Base-by-base conservation (phyloP, 35 echinoderm and acorn worm genomes). In the Apostichopus parvimensis region DNA sequence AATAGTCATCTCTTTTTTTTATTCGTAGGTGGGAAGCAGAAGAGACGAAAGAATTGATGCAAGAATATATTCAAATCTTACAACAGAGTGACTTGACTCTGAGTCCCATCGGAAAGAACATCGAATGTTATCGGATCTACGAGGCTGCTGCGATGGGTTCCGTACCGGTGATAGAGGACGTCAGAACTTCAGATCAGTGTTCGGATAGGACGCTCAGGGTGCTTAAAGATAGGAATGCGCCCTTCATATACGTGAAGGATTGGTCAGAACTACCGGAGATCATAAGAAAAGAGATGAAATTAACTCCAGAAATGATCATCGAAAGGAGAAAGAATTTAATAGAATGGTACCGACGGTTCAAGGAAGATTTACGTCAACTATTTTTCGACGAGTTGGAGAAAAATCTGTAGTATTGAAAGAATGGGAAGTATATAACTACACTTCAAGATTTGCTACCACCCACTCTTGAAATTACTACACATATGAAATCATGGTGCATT, bases 81-180 rank as follows among this genome's bases (percentile, higher is more conserved):
- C 68, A 93, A 20, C 91, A 96, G 86, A 99, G 97, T 93, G 97
- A 99, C 81, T 82, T 99, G 52, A 99, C 97, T 28, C 85, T 99
- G 24, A 96, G 92, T 45, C 97, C 97, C 52, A 93, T 99, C 18
- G 97, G 97, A 5, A 88, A 92, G 65, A 99, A 99, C 84, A 87
- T 93, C 4, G 97, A 99, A 72, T 96, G 95, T 75, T 99, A 99
- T 71, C 34, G 97, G 7, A 93, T 99, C 22, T 99, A 99, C 54
- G 97, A 99, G 73, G 97, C 97, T 15, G 89, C 90, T 26, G 93
- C 95, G 12, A 79, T 94, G 28, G 97, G 97, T 0, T 99, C 97
- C 5, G 79, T 99, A n/a, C 97, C 97, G 1, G 95, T 99, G 5
- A 82, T 99, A 89, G 97, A 99, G 65, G 95, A 99, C 78, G 23